Evolutionary conservation across 2,888 invertebrate genomes (phyloP).

Genomic region (Clunio marinus): DNA sequence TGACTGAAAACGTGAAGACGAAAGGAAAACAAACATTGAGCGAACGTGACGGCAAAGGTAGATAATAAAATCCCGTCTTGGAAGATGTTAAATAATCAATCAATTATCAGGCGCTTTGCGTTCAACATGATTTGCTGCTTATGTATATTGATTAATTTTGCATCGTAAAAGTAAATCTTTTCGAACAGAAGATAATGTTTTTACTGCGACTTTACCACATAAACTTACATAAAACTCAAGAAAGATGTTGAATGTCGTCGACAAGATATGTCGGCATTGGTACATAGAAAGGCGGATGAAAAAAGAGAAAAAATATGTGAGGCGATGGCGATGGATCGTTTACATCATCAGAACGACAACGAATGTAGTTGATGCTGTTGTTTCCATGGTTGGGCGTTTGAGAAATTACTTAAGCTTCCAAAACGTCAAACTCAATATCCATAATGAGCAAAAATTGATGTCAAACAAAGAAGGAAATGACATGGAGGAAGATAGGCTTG

Average conservation of each 20-base stretch:
- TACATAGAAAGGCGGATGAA: too few species aligned
- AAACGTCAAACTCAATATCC: constrained; percentile 18
- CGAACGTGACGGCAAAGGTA: not conserved
- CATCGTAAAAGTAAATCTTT: constrained; percentile 14
- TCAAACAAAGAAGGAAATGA: constrained; percentile 16
- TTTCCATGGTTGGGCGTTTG: not conserved
- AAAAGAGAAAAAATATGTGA: not conserved
- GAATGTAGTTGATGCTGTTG: not conserved
- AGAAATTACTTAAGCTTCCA: constrained; percentile 1
- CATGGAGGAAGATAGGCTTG: too few species aligned
- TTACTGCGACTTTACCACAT: not conserved
- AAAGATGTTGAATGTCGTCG: constrained; percentile 14
- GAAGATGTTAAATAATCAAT: constrained; percentile 19
- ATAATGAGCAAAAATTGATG: constrained; percentile 5
- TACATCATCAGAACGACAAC: not conserved
- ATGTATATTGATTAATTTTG: constrained; percentile 7
- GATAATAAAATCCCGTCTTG: not conserved
- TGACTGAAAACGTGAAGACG: not conserved
- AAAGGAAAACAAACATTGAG: not conserved
- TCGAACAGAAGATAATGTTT: constrained; percentile 1
- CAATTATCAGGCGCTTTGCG: not conserved
- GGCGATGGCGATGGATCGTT: not conserved
- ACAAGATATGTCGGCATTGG: too few species aligned
- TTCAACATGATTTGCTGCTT: constrained; percentile 25
- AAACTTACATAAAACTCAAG: not conserved